Base-by-base conservation (phyloP, 1,140 invertebrate species). In the Triops longicaudatus region DNA sequence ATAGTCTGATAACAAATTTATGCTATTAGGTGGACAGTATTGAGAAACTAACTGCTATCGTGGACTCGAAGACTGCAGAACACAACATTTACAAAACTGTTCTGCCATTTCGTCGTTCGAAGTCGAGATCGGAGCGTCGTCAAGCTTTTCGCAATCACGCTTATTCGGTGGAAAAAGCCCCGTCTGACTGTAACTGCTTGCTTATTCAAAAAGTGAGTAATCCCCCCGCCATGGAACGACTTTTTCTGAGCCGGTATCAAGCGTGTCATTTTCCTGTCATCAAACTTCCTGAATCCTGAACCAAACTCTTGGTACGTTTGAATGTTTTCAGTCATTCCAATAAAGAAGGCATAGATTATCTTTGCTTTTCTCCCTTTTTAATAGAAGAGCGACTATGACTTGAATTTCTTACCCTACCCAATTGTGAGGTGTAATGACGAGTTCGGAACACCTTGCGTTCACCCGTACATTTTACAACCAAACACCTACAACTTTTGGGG, bases 151-250 rank as follows among this genome's bases (percentile, higher is more conserved):
- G 22, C 10, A 63, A 9, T 14, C 50, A 63, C 50, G 50, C 50
- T 10, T 63, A 63, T 63, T 63, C 50, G 14, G 50, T 63, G 4
- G 50, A 63, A 63, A 63, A 63, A 6, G 6, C 14, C 14, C 50
- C 50, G 14, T 63, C 50, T 63, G 50, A 63, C 22, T 63, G 50
- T 22, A 63, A 63, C 22, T 63, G 50, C 50, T 22, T 63, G n/a
- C 50, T 63, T 63, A 63, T 63, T 63, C 50, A 63, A 63, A 63
- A 63, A n/a, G 50, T 63, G n/a, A 14, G 22, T 22, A 63, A 63
- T 22, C 50, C 50, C 22, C 50, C 50, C 17, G 7, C 17, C 17
- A 14, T 63, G 50, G 50, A 63, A 10, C 50, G 50, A 14, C 50
- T 63, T 63, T 63, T 63, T 17, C 17, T 63, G 50, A 63, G 50